Evolutionary conservation across 2,113 vertebrate genomes (phyloP).

Genomic region (Amblyopsis rosae): DNA sequence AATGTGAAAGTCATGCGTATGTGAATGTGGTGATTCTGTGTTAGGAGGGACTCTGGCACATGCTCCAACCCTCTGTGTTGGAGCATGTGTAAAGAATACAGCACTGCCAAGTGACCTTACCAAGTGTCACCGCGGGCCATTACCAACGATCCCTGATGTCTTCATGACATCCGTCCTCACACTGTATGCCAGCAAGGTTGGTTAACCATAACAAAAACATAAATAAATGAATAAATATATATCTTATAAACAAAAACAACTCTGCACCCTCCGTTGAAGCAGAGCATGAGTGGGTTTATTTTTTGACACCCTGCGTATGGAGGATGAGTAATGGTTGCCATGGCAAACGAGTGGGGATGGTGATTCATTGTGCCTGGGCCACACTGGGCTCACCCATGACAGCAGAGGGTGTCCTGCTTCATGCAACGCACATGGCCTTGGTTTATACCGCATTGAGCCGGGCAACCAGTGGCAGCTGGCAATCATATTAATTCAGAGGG

Average conservation of each 20-base stretch:
- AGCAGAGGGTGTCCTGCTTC: constrained; percentile 7
- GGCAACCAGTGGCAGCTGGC: too few species aligned
- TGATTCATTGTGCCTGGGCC: constrained; percentile 30
- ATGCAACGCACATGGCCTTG: neutral
- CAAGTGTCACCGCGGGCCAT: constrained; percentile 37
- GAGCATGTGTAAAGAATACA: constrained; percentile 27
- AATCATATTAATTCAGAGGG: too few species aligned
- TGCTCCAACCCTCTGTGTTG: constrained; percentile 25
- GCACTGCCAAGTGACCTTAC: constrained; percentile 37
- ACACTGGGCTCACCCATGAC: constrained; percentile 23
- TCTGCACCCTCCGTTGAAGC: neutral
- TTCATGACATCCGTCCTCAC: constrained; percentile 30
- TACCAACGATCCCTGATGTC: constrained; percentile 20
- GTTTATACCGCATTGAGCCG: too few species aligned
- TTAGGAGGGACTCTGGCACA: constrained; percentile 15
- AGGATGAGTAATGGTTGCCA: constrained; percentile 43
- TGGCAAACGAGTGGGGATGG: constrained; percentile 35
- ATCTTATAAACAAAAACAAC: constrained; percentile 1
- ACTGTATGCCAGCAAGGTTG: constrained; percentile 30
- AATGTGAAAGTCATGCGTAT: too few species aligned
- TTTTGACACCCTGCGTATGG: constrained; percentile 14
- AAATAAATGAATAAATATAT: neutral
- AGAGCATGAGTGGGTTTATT: constrained; percentile 16
- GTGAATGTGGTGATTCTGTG: too few species aligned
- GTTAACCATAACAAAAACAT: constrained; percentile 20